A percentile compares a stretch with the other conserved stretches of the same genome.
Evolutionary conservation across 2,113 vertebrate genomes (phyloP).

Genomic region (Phainopepla nitens): DNA sequence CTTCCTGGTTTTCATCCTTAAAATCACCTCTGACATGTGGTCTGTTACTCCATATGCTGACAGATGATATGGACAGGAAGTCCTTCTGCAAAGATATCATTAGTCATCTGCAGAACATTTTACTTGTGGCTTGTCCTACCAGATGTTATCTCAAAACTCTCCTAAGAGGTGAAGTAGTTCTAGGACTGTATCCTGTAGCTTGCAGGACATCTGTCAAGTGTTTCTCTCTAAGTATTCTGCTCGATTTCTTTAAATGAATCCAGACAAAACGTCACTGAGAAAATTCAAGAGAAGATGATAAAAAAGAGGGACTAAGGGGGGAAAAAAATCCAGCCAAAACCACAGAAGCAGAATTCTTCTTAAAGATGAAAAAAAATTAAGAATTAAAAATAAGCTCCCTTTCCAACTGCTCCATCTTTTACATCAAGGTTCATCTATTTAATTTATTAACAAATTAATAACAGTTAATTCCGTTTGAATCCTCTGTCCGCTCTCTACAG

Average conservation of each 20-base stretch:
- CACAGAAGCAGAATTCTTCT: background rate
- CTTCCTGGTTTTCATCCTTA: background rate
- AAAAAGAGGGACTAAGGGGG: background rate
- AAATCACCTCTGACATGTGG: background rate
- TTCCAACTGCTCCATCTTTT: background rate
- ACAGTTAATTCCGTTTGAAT: background rate
- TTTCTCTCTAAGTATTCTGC: background rate
- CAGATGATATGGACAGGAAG: background rate
- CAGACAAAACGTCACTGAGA: background rate
- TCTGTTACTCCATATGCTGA: background rate
- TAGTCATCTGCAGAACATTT: background rate
- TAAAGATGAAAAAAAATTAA: background rate
- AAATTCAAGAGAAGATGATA: background rate
- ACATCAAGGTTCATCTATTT: background rate
- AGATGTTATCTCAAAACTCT: background rate
- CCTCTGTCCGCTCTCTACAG: background rate
- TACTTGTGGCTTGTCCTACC: background rate
- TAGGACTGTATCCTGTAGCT: background rate
- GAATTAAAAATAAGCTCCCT: background rate
- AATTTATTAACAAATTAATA: background rate
- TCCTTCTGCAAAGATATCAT: background rate
- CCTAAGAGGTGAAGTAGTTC: background rate
- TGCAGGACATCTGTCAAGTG: background rate
- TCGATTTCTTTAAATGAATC: background rate
- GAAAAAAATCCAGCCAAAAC: background rate